phyloP scores from a whole-genome alignment of 2,888 invertebrate species.

The Myopa tessellatipennis region DNA sequence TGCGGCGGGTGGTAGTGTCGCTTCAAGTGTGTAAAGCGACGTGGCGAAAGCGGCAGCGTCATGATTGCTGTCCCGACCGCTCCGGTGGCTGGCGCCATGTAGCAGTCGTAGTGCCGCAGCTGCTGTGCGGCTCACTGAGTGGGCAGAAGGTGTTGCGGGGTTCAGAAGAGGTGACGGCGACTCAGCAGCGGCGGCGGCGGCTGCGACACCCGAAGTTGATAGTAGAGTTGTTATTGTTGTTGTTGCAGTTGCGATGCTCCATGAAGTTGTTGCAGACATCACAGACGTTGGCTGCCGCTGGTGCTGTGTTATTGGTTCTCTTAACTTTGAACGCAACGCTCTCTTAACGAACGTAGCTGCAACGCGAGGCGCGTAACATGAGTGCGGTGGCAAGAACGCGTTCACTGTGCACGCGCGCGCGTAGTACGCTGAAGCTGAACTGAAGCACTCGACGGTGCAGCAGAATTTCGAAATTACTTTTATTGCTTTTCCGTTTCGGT shows the following conservation, averaged over 20 bases:
- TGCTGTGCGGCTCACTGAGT: conserved; percentile 17
- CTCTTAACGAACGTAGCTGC: no score
- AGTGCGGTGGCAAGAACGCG: background rate
- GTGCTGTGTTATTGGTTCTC: background rate
- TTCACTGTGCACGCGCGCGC: conserved; percentile 21
- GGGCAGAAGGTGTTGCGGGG: conserved; percentile 40
- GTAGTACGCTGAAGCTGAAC: conserved; percentile 22
- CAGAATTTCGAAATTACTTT: conserved; percentile 17
- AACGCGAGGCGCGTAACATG: background rate
- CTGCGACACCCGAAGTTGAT: conserved; percentile 31
- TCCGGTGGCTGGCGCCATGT: conserved; percentile 22
- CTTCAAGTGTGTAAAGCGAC: conserved; percentile 41
- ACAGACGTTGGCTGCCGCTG: conserved; percentile 36
- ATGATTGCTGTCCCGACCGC: conserved; percentile 13
- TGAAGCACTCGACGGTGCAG: conserved; percentile 9
- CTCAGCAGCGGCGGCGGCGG: conserved; percentile 37
- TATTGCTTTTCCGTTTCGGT: conserved; percentile 21
- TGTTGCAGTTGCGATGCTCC: conserved; percentile 40
- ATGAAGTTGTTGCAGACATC: conserved; percentile 48
- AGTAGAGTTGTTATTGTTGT: conserved; percentile 38
- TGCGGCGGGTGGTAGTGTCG: conserved; percentile 46
- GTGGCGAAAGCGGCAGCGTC: conserved; percentile 38
- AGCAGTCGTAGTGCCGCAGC: conserved; percentile 12
- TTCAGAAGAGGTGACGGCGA: conserved; percentile 44
- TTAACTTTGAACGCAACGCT: background rate